These are phyloP conservation scores for Gymnoscopelus braueri DNA, from an alignment of 2,797 vertebrate species.

Conservation along the genomic window DNA sequence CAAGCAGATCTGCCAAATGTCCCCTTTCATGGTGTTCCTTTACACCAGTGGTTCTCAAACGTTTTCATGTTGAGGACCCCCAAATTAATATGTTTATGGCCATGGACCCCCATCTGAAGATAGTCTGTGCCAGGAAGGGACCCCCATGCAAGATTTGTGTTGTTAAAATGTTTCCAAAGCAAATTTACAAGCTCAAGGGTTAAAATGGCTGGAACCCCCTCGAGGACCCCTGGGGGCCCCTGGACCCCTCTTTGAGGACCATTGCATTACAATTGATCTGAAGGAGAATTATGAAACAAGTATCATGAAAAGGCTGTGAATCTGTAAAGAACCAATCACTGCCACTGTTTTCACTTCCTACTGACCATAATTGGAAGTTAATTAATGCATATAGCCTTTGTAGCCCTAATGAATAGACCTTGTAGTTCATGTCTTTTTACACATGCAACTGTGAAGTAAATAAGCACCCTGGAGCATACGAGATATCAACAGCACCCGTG, in stretches of 20 bases:
- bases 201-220: not conserved
- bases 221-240: too few relatives aligned
- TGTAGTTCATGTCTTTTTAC: slow-evolving; percentile 1
- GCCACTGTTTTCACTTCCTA: slow-evolving; percentile 13
- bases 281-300: too few relatives aligned
- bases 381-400: not conserved
- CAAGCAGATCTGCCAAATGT: slow-evolving; percentile 73
- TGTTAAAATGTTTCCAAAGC: too few relatives aligned
- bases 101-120: not conserved
- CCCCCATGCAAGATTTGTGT: too few relatives aligned
- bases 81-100: not conserved
- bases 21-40: slow-evolving; percentile 72
- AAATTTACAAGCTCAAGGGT: not conserved
- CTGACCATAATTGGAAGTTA: not conserved
- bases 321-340: slow-evolving; percentile 35
- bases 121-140: too few relatives aligned
- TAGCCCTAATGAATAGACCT: not conserved
- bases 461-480: slow-evolving; percentile 5
- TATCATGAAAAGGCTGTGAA: slow-evolving; percentile 3
- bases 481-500: not conserved
- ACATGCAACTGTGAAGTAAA: not conserved
- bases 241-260: too few relatives aligned
- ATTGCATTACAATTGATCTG: too few relatives aligned
- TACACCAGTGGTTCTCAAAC: slow-evolving; percentile 12
- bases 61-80: not conserved